These are phyloP conservation scores for Musca vetustissima DNA, from an alignment of 1,140 invertebrate genomes.

Conservation along the genomic window DNA sequence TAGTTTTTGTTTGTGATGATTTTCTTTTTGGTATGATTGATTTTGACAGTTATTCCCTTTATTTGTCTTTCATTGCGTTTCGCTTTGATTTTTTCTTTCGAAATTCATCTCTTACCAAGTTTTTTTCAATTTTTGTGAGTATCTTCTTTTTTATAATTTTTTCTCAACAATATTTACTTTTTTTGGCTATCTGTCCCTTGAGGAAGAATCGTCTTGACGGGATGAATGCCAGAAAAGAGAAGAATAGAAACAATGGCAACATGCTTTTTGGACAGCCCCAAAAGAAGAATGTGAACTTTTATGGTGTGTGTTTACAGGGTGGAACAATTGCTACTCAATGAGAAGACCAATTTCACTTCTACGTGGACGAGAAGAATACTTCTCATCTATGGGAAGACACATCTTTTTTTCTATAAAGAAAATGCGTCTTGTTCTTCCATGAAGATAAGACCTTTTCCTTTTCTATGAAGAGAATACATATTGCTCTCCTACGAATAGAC, in stretches of 20 bases:
- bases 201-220: too few relatives aligned
- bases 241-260: slow-evolving; percentile 5
- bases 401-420: too few relatives aligned
- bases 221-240: not conserved
- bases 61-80: not conserved
- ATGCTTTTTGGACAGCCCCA: not conserved
- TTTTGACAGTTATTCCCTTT: slow-evolving; percentile 35
- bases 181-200: not conserved
- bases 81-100: slow-evolving; percentile 28
- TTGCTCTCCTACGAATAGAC: too few relatives aligned
- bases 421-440: too few relatives aligned
- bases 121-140: not conserved
- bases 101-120: too few relatives aligned
- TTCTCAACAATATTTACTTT: not conserved
- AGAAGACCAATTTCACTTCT: too few relatives aligned
- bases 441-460: too few relatives aligned
- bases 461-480: too few relatives aligned
- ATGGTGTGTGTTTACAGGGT: not conserved
- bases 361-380: too few relatives aligned
- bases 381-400: too few relatives aligned
- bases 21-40: slow-evolving; percentile 43
- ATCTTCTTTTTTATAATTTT: not conserved
- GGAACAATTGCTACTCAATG: too few relatives aligned
- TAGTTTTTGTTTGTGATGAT: too few relatives aligned
- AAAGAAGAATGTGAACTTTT: not conserved